These are phyloP conservation scores for Drosophila sulfurigaster DNA, from an alignment of 1,140 invertebrate genomes.

Conservation along the genomic window DNA sequence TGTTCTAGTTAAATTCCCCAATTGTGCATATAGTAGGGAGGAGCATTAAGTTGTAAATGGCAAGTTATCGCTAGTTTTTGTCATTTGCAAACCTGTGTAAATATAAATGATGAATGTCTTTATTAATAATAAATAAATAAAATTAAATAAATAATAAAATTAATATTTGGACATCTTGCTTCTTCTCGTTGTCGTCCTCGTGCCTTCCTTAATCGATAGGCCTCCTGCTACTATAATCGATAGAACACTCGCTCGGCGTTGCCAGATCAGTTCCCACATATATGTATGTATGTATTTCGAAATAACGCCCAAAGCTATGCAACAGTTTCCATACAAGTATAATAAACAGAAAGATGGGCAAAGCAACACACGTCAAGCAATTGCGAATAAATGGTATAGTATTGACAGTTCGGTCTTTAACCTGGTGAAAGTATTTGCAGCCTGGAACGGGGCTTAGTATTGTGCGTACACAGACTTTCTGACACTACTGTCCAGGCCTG, in stretches of 20 bases:
- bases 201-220: too few species aligned
- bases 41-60: conserved; percentile 2
- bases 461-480: conserved; percentile 23
- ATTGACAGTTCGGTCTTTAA: conserved; percentile 41
- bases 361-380: conserved; percentile 14
- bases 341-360: conserved; percentile 41
- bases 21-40: too few species aligned
- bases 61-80: conserved; percentile 25
- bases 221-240: too few species aligned
- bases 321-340: conserved; percentile 60
- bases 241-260: background rate
- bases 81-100: conserved; percentile 8
- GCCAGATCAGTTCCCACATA: background rate
- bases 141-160: too few species aligned
- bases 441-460: conserved; percentile 15
- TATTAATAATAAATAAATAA: too few species aligned
- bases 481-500: conserved; percentile 6
- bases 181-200: too few species aligned
- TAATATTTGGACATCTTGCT: too few species aligned
- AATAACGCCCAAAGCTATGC: conserved; percentile 59
- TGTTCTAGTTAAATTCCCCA: too few species aligned
- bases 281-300: conserved; percentile 56
- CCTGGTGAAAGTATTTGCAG: conserved; percentile 11
- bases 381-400: background rate
- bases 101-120: too few species aligned